Base-by-base conservation (phyloP, 2,888 invertebrate genomes). In the Pterobdella sp. region DNA sequence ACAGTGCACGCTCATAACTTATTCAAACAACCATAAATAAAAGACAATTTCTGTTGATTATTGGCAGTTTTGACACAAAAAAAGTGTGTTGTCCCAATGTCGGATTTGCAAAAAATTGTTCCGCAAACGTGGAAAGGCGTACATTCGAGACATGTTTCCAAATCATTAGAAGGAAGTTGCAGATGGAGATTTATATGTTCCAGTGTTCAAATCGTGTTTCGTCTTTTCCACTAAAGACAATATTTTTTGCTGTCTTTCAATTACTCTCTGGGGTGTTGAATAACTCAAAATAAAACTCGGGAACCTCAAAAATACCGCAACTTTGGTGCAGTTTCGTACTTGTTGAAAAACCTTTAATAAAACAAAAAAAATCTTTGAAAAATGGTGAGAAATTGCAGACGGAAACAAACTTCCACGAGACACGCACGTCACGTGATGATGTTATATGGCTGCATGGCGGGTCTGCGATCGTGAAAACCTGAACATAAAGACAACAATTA, bases 361-460 rank as follows among this genome's bases (percentile, higher is more conserved):
- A 56, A 42, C 18, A 14, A 7, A 18, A 42, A 56, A 22, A 56
- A 3, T 26, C 60, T 56, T 22, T 56, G 60, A 56, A 56, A 56
- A 18, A 56, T 56, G 7, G n/a, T 4, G n/a, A 22, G 26, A 56
- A 56, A 22, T 56, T 56, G 3, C 26, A 18, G 60, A 7, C 4
- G 26, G n/a, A 56, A 56, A 56, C 14, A n/a, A 56, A 56, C 26
- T 26, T 56, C 60, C 26, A 18, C 26, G 3, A 26, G 3, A 26
- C 60, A 56, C 4, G 60, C 60, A 22, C 26, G 60, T 56, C n/a
- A 26, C 60, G n/a, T 56, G 18, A 56, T 56, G n/a, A n/a, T 56
- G 60, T 56, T 56, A 56, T 56, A 56, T 56, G 60, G 60, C 60
- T 22, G 26, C n/a, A 26, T 56, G 60, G 60, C 60, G 60, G 60